Base-by-base conservation (phyloP, 92 coral and sea anemone genomes). In the Zoanthus sociatus region DNA sequence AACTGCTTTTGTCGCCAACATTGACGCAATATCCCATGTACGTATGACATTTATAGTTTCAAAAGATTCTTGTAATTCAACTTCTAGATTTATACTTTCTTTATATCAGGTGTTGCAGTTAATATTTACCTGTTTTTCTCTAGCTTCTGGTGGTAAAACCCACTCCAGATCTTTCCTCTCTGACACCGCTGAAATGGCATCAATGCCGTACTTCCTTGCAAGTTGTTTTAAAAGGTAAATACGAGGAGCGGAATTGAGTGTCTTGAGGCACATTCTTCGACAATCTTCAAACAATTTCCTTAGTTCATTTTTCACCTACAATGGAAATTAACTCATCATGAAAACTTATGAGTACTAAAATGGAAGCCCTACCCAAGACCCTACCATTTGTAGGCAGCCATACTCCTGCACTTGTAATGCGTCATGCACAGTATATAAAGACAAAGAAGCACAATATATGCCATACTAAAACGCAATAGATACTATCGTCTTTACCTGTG, bases 171-270 rank as follows among this genome's bases (percentile, higher is more conserved):
- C 94, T 44, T 66, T 89, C 20, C 71, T 82, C 63, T 73, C 87
- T 7, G 92, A 84, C 79, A 92, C 75, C 71, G 42, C 53, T 31
- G 84, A 78, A 56, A 94, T 87, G 48, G 90, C 89, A n/a, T 91
- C 90, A 53, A 79, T 92, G 78, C 98, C 98, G 86, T 73, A 90
- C 44, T 91, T 89, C 51, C 98, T 82, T 47, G 87, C 92, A 76
- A 94, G 83, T 83, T 92, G 98, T 69, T 92, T 94, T 76, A 92
- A 78, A 20, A 94, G 86, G 90, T 88, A 94, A 47, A 92, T 54
- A 5, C 92, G 90, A 20, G 94, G 94, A 8, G 86, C 88, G n/a
- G 90, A 76, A 82, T 84, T 84, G 32, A 77, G 63, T 58, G 92
- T 82, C 84, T 85, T 74, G 55, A 45, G 70, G 26, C 92, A 92